A percentile compares a stretch with the other conserved stretches of the same genome.
These are phyloP conservation scores for Cavia aperea DNA, from an alignment of 2,113 vertebrate genomes.

Conservation along the genomic window DNA sequence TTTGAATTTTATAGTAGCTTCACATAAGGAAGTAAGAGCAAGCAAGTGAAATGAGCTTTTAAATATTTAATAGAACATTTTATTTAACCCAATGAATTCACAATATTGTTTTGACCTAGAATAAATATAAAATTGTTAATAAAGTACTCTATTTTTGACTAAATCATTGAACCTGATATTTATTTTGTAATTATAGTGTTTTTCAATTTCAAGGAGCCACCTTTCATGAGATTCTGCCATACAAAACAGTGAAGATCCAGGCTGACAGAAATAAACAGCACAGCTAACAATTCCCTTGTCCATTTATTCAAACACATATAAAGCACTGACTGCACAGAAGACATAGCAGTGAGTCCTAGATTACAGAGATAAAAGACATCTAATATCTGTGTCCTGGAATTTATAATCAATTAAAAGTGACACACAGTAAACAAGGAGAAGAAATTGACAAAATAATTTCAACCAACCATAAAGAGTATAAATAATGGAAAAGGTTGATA, in stretches of 20 bases:
- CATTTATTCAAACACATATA: not conserved
- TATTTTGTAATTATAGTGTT: not conserved
- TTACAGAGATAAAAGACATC: not conserved
- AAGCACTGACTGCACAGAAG: not conserved
- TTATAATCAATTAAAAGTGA: not conserved
- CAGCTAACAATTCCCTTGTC: not conserved
- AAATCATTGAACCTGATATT: not conserved
- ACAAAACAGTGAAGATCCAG: not conserved
- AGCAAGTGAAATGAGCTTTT: not conserved
- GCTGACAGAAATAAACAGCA: not conserved
- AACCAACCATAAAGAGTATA: not conserved
- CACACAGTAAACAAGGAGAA: not conserved
- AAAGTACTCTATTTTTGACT: too few relatives aligned
- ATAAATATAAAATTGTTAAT: not conserved
- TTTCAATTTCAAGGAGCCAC: not conserved
- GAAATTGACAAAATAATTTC: conserved; percentile 5
- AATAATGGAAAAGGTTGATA: not conserved
- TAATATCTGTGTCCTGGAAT: not conserved
- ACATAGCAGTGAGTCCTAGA: not conserved
- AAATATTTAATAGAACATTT: conserved; percentile 8
- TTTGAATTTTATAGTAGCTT: not conserved
- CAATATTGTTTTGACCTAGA: not conserved
- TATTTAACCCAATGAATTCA: not conserved
- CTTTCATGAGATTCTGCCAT: not conserved
- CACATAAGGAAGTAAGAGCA: not conserved